A percentile compares a stretch with the other conserved stretches of the same genome.
These are phyloP conservation scores for Bucorvus abyssinicus DNA, from an alignment of 2,797 vertebrate genomes.

Conservation along the genomic window DNA sequence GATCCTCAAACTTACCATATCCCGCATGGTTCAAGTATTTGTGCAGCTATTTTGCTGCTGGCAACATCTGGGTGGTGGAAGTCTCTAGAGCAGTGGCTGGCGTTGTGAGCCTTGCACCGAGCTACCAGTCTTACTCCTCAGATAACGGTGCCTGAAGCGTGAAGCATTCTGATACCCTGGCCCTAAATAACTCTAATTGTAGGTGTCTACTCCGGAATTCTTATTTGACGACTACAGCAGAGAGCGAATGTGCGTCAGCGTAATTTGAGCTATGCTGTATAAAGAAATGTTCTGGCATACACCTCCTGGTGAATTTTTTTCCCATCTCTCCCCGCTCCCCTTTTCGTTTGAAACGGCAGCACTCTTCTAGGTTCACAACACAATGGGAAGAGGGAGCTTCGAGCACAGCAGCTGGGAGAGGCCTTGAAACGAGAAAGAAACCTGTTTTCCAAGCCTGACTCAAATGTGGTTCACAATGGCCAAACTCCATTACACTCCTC, in stretches of 20 bases:
- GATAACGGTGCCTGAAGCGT: not conserved
- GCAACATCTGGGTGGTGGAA: not conserved
- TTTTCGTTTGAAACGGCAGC: not conserved
- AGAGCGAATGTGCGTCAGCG: not conserved
- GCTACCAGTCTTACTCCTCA: not conserved
- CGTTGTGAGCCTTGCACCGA: rapidly evolving
- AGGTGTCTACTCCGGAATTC: not conserved
- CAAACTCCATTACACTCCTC: not conserved
- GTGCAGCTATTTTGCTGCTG: not conserved
- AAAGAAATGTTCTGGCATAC: not conserved
- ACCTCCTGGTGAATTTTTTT: not conserved
- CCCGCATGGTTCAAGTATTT: not conserved
- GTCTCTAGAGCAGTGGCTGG: not conserved
- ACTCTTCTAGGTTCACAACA: not conserved
- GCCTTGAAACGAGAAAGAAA: not conserved
- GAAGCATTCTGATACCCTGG: not conserved
- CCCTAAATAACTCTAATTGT: not conserved
- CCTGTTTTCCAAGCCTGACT: not conserved
- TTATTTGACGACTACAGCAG: not conserved
- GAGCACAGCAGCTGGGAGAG: not conserved
- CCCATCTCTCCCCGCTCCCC: rapidly evolving
- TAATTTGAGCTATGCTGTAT: not conserved
- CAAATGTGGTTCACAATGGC: not conserved
- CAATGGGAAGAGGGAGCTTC: not conserved
- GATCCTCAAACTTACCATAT: not conserved